Evolutionary conservation across 1,140 invertebrate species (phyloP), one percentile per base, ranked within the genome.

Genomic region (Oreohelix idahoensis): DNA sequence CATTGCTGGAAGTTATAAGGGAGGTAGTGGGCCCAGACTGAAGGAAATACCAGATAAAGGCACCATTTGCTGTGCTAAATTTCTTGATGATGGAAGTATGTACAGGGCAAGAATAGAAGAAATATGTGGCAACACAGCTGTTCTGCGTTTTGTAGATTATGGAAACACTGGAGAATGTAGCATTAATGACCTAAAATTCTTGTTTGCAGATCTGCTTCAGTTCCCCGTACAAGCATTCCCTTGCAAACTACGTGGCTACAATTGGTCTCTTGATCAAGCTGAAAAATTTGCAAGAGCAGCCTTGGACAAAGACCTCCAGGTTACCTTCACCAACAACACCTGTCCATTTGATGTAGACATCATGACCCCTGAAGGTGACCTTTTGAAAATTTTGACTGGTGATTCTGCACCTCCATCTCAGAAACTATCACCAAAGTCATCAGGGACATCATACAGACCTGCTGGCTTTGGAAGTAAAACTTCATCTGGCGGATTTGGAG

Each of bases 41-140:
- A 79, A 63, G 23, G 79, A 63, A 0, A 36, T 26, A 20, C 45
- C 84, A 20, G 13, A 58, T 20, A 42, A 53, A 73, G 83, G 76
- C 23, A 58, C 77, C n/a, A 49, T 81, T 29, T 89, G 88, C 73
- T 93, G 95, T 53, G 96, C 95, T 0, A 93, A 94, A 81, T 96
- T 95, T 88, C 94, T 94, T 0, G 94, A 94, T 0, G 95, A 97
- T 89, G 94, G 95, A 39, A 89, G 92, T 1, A 97, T 96, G 96
- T 97, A 96, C 87, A 93, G 96, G 83, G 96, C 96, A 0, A 94
- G 95, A 86, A 95, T 97, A 23, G 92, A 96, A 0, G 95, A 73
- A 2, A 39, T 84, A 20, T 15, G n/a, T 15, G 84, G 79, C 17
- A 74, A 58, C 26, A 95, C 95, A 32, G 95, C 94, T 26, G 95